Percentiles rank a stretch among this genome's conserved stretches.
Conservation (phyloP, 2,113 vertebrate genomes). For the Hiodon alosoides region DNA sequence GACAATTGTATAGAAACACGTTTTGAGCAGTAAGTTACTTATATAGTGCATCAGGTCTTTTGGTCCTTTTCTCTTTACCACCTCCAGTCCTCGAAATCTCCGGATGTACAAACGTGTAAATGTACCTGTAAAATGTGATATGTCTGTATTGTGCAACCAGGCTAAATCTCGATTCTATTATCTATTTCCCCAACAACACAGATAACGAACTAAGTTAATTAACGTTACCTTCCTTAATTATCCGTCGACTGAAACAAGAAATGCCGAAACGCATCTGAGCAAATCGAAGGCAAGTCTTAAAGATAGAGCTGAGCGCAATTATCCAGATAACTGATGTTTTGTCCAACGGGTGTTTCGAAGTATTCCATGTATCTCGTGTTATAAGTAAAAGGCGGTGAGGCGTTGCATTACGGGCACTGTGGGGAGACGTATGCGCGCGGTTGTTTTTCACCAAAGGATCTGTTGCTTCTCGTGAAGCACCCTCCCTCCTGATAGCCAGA, state of each 20-base stretch:
- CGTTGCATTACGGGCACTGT: not conserved
- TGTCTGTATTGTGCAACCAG: not conserved
- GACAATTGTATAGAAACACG: not conserved
- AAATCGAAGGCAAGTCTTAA: constrained; percentile 36
- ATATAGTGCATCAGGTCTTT: not conserved
- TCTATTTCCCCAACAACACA: not conserved
- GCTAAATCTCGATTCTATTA: not conserved
- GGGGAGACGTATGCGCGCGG: constrained; percentile 33
- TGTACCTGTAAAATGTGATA: not conserved
- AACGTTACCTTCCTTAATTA: constrained; percentile 14
- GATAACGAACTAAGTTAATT: not conserved
- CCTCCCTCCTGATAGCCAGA: constrained; percentile 43
- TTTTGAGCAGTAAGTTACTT: not conserved
- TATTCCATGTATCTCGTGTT: not conserved
- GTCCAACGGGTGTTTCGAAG: not conserved
- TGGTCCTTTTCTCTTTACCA: not conserved
- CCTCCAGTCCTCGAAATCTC: not conserved
- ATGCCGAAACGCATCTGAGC: constrained; percentile 15
- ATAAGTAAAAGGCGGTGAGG: constrained; percentile 3
- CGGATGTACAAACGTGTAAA: not conserved
- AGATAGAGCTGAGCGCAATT: not conserved
- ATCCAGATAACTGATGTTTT: not conserved
- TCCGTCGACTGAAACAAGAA: not conserved
- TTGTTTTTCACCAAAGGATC: constrained; percentile 49
- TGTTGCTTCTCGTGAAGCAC: constrained; percentile 55